Evolutionary conservation across 1,140 invertebrate genomes (phyloP), one percentile per base, ranked within the genome.

Genomic region (Drosophila carrolli): DNA sequence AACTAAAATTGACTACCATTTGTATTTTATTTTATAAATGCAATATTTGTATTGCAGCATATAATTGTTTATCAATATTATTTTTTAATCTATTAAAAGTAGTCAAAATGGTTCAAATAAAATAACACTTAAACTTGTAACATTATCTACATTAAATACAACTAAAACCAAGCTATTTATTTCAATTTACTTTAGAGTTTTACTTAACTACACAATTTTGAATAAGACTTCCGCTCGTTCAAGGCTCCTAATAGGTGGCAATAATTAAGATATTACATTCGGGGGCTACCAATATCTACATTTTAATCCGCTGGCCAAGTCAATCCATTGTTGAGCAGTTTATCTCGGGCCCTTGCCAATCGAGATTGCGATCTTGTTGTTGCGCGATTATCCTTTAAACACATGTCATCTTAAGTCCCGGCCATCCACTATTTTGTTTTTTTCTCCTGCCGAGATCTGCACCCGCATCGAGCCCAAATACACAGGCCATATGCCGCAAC

Each of bases 361-460:
- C 51, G 51, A 60, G 38, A 72, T 71, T 71, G 68, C 68, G 62
- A 67, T 59, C 16, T 73, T 59, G 8, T 50, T 29, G 51, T 56
- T 29, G 51, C 50, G 35, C 53, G 68, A 72, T 72, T 76, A 76
- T 76, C 61, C 73, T 60, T 73, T 73, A 61, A 73, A 48, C 73
- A 76, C 73, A 76, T 76, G 73, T 76, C 73, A 68, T 75, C 73
- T 54, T 40, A 47, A 13, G 32, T 16, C 19, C 29, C 19, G 5
- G 11, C 41, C 27, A 23, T 23, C 23, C 23, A 32, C 6, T 32
- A 32, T 32, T 32, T 9, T 23, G 6, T 4, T 14, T 55, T 58
- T 1, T 35, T 8, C 9, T 29, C 13, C 14, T 10, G 4, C 47
- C 7, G n/a, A 29, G 37, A 37, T 16, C 48, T 7, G 37, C 41